Conservation (phyloP, 2,113 vertebrate species). For the Gallinago paraguaiae region DNA sequence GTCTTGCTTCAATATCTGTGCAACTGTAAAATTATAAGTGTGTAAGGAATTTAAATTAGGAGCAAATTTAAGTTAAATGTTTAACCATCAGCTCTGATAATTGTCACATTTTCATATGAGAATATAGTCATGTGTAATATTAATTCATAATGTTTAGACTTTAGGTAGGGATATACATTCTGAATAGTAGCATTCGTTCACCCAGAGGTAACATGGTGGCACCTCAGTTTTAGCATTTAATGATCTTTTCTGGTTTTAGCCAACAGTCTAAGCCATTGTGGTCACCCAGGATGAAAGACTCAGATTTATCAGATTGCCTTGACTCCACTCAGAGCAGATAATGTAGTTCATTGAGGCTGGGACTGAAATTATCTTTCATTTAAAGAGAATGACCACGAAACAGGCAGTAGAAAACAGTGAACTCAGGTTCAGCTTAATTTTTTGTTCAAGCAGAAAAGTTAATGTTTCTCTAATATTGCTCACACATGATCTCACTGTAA, state of each 20-base stretch:
- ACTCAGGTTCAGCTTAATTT: neutral
- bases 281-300: neutral
- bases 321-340: neutral
- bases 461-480: neutral
- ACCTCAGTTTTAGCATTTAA: neutral
- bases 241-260: neutral
- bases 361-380: neutral
- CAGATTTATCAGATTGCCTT: neutral
- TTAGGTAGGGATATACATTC: neutral
- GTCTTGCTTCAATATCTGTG: neutral
- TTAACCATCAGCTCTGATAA: neutral
- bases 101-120: neutral
- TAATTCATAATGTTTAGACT: neutral
- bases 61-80: neutral
- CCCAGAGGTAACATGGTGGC: neutral
- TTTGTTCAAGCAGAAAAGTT: neutral
- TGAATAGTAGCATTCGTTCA: neutral
- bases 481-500: neutral
- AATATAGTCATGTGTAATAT: neutral
- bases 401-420: neutral
- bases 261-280: neutral
- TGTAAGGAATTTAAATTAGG: neutral
- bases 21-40: neutral
- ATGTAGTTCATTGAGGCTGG: neutral
- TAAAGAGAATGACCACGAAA: neutral